Evolutionary conservation across 2,113 vertebrate species (phyloP).

Genomic region (Lates calcarifer): DNA sequence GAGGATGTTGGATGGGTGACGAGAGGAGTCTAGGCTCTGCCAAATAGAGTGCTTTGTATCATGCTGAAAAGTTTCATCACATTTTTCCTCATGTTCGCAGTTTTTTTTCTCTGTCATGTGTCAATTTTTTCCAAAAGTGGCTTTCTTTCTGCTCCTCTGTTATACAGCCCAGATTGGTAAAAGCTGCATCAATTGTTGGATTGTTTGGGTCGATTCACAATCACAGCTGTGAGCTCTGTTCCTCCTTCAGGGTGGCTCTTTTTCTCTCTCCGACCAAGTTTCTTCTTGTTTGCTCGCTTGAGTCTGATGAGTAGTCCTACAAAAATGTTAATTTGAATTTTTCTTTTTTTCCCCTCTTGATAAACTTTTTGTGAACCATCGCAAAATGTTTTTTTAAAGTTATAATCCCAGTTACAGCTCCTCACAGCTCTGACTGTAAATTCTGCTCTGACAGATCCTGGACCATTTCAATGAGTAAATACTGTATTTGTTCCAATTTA

Average conservation of each 20-base stretch:
- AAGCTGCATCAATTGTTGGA: constrained; percentile 10
- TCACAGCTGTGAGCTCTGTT: background rate
- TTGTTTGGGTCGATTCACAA: background rate
- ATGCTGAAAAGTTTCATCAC: constrained; percentile 55
- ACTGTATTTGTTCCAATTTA: background rate
- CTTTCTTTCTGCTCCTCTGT: background rate
- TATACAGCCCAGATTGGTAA: background rate
- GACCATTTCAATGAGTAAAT: background rate
- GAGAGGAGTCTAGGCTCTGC: constrained; percentile 33
- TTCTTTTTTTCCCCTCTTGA: background rate
- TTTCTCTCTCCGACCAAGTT: background rate
- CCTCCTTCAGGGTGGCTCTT: background rate
- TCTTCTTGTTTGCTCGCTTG: constrained; percentile 16
- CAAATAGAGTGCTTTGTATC: constrained; percentile 43
- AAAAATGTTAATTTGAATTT: constrained; percentile 34
- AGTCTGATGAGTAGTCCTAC: background rate
- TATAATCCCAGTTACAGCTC: background rate
- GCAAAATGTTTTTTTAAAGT: background rate
- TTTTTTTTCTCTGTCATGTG: constrained; percentile 2
- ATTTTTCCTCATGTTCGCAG: constrained; percentile 34
- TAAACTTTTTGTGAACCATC: constrained; percentile 4
- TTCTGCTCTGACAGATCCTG: background rate
- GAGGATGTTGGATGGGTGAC: constrained; percentile 41
- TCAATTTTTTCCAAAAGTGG: constrained; percentile 18
- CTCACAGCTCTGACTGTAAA: background rate